Evolutionary conservation across 2,888 invertebrate species (phyloP), one percentile per base, ranked within the genome.

Genomic region (Heliconius hortense): DNA sequence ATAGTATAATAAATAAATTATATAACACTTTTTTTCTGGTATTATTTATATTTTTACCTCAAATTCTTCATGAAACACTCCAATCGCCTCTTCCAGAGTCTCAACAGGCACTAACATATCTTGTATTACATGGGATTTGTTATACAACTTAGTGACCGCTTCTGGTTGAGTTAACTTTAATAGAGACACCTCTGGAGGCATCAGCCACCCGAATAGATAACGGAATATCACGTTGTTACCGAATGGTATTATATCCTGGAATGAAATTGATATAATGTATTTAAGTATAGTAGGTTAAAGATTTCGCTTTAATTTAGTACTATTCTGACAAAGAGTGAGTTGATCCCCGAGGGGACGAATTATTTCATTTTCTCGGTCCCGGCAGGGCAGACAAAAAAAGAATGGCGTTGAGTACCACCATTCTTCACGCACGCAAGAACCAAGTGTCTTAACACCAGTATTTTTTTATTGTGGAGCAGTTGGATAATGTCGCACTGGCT

Each of bases 151-250:
- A 83, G 95, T 95, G 4, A 96, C 94, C 0, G 96, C 95, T 67
- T 95, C 92, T 0, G 96, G 96, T 86, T 97, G 97, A 0, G 97
- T 97, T 79, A 97, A 89, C 88, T 98, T 98, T 78, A 98, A 90
- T 13, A 97, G 92, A 0, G 97, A 96, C 15, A 97, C 96, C 87
- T 97, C 97, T 0, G 97, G 97, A 0, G 97, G 97, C 90, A 97
- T 95, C 90, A 97, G 91, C 97, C 97, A 97, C 0, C 97, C 97
- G 76, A 97, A 94, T 18, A 97, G 86, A 80, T 93, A 95, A 0
- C 97, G 95, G 90, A 97, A 97, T 43, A 97, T 53, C 0, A 94
- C 84, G 84, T 96, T 94, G 89, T 98, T 97, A 35, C 97, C 97
- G 86, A 97, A 98, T 0, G 97, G 96, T 75, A 98, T 95, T 71